Base-by-base conservation (phyloP, 2,888 invertebrate genomes). In the Drosophila testacea region DNA sequence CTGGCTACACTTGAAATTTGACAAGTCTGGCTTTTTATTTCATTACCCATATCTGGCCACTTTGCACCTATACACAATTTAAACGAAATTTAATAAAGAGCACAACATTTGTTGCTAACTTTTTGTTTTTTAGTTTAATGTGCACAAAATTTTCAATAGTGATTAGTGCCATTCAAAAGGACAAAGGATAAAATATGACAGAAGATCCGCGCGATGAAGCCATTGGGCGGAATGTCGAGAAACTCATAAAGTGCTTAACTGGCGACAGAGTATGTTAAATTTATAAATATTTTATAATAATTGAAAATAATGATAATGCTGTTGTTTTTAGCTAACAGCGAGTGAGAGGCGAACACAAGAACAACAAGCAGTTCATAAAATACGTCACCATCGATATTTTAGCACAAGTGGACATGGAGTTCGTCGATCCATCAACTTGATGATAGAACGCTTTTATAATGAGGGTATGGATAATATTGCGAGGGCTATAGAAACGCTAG, bases 381-480 rank as follows among this genome's bases (percentile, higher is more conserved):
- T 94, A 6, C 93, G 92, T 44, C 92, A 93, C 62, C 93, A 93
- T 77, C 92, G 93, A 11, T 93, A 91, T 71, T 71, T 93, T 6
- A 93, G 93, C 42, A 92, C 93, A 1, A 93, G 93, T 55, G 91
- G 93, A 28, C 92, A 93, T 79, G 92, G 91, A 38, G 93, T 93
- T 0, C 92, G 92, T 41, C 91, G 92, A 22, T 88, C 90, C 50
- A 90, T 94, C 27, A 91, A 92, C n/a, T 92, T 92, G 30, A 75
- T 94, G 42, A 85, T 91, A 10, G 92, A 93, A 46, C 93, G 94
- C 59, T 93, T 94, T 59, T 80, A 85, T 4, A 91, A 92, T 9
- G 93, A 93, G 42, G 93, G 93, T 52, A 93, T 93, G 69, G 81
- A 92, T n/a, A 88, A 92, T 34, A 93, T 93, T 13, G 93, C 94